phyloP scores from a whole-genome alignment of 1,140 invertebrate genomes.

The Pristionchus pacificus region DNA sequence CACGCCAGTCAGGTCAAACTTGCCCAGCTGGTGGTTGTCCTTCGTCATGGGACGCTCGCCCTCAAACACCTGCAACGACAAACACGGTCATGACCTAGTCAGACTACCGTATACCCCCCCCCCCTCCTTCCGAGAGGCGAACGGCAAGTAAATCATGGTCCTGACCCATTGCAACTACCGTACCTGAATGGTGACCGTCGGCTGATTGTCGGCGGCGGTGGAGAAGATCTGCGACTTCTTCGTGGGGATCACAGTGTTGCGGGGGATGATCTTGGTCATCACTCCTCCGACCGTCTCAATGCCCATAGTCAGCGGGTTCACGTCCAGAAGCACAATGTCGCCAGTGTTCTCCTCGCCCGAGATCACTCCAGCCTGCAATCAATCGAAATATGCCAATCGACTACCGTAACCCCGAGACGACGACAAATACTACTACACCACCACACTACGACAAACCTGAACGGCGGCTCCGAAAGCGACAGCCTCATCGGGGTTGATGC shows the following conservation, averaged over 20 bases:
- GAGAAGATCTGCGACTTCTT: slow-evolving; percentile 99
- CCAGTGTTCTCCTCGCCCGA: slow-evolving; percentile 75
- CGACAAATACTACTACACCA: background rate
- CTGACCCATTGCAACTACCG: slow-evolving; percentile 4
- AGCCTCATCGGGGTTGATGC: slow-evolving; percentile 93
- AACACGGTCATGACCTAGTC: background rate
- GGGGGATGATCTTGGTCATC: slow-evolving; percentile 95
- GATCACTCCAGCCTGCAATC: slow-evolving; percentile 69
- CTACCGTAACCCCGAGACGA: background rate
- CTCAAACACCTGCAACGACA: slow-evolving; percentile 71
- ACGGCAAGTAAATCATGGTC: background rate
- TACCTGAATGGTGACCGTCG: slow-evolving; percentile 92
- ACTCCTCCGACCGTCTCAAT: slow-evolving; percentile 99
- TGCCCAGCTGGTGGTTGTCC: slow-evolving; percentile 93
- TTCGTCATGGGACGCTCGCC: slow-evolving; percentile 99
- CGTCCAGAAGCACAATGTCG: slow-evolving; percentile 91
- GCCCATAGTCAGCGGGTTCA: slow-evolving; percentile 95
- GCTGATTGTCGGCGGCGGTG: slow-evolving; percentile 95
- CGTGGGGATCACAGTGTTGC: slow-evolving; percentile 98
- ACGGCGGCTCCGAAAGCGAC: slow-evolving; percentile 97
- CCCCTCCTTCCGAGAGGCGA: background rate
- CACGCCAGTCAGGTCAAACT: slow-evolving; percentile 96
- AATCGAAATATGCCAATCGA: background rate
- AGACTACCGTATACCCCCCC: slow-evolving; percentile 12
- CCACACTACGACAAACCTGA: slow-evolving; percentile 65